Base-by-base conservation (phyloP, 2,797 vertebrate genomes). In the Martes flavigula region DNA sequence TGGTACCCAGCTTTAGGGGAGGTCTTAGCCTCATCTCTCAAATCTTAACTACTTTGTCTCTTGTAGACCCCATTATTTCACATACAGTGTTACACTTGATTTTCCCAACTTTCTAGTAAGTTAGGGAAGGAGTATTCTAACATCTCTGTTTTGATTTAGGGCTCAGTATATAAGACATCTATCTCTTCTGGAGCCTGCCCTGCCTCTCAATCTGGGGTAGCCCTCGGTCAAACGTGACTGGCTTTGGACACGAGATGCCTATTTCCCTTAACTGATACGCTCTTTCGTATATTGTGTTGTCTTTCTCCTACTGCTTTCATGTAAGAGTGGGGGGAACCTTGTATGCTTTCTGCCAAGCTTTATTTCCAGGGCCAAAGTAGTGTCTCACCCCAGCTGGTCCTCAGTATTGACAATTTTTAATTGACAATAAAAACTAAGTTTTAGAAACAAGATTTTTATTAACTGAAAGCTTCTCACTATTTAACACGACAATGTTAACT, bases 401-500 rank as follows among this genome's bases (percentile, higher is more conserved):
- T 93, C 35, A 54, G 0, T 79, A 43, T 56, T 72, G 9, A 90
- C 17, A 77, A 18, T 60, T 40, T 40, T 40, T 40, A 40, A 40
- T 56, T 78, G 9, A 90, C 17, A 77, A 18, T 60, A 85, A 82
- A 27, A 68, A 5, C 5, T 68, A 51, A 83, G 11, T 32, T 62
- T 92, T 46, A 90, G 38, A 70, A 87, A 56, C 62, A 5, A 62
- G 18, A 46, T 60, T 46, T n/a, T 68, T 89, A 81, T n/a, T 23
- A 84, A 58, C 60, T 94, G 12, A 1, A 89, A 7, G 14, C 32
- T 81, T 90, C 35, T 84, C 38, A 58, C 1, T n/a, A 73, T 97
- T 78, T 91, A 87, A 79, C 73, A 77, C 43, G 20, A 68, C 27
- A 54, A 30, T 89, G 12, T 14, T 82, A 62, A 91, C 46, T 95